These are phyloP conservation scores for Oenanthe melanoleuca DNA, from an alignment of 2,113 vertebrate genomes.

Conservation along the genomic window DNA sequence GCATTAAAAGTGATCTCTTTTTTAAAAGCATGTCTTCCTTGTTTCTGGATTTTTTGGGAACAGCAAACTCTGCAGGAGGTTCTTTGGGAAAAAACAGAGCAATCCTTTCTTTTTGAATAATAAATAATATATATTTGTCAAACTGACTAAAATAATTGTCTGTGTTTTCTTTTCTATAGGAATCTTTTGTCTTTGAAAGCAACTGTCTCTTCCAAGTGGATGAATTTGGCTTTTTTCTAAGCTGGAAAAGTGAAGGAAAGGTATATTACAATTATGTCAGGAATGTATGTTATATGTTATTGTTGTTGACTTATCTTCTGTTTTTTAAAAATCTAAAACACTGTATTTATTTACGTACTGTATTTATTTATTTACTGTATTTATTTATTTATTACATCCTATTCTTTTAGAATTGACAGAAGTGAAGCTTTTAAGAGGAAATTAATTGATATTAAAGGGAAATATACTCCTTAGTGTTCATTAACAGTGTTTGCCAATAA, in stretches of 20 bases:
- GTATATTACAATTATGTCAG: constrained; percentile 67
- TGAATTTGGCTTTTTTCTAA: constrained; percentile 95
- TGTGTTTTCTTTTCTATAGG: constrained; percentile 76
- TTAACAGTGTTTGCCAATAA: neutral
- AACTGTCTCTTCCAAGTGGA: constrained; percentile 94
- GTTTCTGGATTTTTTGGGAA: neutral
- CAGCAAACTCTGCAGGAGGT: neutral
- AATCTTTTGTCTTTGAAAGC: constrained; percentile 94
- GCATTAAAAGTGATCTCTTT: neutral
- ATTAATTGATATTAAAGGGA: neutral
- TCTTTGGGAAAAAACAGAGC: neutral
- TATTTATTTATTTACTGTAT: neutral
- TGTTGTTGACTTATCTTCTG: neutral
- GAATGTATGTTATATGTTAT: neutral
- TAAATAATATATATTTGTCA: neutral
- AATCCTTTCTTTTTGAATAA: neutral
- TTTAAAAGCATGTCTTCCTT: neutral
- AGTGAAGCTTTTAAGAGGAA: neutral
- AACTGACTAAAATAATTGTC: neutral
- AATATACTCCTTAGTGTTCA: neutral
- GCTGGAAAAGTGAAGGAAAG: constrained; percentile 98
- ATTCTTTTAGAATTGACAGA: neutral
- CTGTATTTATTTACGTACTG: neutral
- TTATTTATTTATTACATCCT: neutral
- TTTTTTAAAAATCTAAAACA: neutral